Conservation (phyloP, 1,140 invertebrate genomes). For the Orussus abietinus region DNA sequence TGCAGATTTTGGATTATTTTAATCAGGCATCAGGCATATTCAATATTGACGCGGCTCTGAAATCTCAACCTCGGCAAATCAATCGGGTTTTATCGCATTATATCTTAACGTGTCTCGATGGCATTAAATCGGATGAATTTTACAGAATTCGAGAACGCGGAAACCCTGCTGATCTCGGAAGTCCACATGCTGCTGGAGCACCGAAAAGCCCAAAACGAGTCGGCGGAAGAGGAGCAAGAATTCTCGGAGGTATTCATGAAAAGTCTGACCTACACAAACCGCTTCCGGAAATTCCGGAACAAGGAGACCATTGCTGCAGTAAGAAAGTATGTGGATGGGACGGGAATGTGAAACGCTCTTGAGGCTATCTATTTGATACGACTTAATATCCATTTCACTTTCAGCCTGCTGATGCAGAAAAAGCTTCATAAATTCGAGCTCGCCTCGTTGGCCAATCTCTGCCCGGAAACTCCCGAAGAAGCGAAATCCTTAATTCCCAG, state of each 20-base stretch:
- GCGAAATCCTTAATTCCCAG: constrained; percentile 96
- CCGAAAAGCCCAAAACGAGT: constrained; percentile 95
- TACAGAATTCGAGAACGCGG: constrained; percentile 97
- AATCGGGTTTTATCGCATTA: constrained; percentile 10
- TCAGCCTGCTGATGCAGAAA: constrained; percentile 87
- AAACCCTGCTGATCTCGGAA: constrained; percentile 96
- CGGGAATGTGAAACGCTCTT: neutral
- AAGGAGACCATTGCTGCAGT: constrained; percentile 96
- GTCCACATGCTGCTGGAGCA: constrained; percentile 97
- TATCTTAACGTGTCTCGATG: no score
- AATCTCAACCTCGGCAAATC: no score
- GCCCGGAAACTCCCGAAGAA: constrained; percentile 96
- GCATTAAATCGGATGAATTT: no score
- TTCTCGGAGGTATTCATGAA: constrained; percentile 99
- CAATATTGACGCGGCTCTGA: no score
- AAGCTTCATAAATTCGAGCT: constrained; percentile 99
- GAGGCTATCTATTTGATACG: constrained; percentile 2
- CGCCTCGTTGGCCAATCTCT: constrained; percentile 94
- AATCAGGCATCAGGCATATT: no score
- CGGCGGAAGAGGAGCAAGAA: constrained; percentile 96
- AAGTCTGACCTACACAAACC: constrained; percentile 91
- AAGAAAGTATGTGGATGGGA: constrained; percentile 64
- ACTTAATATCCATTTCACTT: constrained; percentile 36
- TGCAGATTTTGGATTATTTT: no score
- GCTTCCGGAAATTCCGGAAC: constrained; percentile 97